phyloP scores from a whole-genome alignment of 2,797 vertebrate genomes.

The Rhynchotus rufescens region DNA sequence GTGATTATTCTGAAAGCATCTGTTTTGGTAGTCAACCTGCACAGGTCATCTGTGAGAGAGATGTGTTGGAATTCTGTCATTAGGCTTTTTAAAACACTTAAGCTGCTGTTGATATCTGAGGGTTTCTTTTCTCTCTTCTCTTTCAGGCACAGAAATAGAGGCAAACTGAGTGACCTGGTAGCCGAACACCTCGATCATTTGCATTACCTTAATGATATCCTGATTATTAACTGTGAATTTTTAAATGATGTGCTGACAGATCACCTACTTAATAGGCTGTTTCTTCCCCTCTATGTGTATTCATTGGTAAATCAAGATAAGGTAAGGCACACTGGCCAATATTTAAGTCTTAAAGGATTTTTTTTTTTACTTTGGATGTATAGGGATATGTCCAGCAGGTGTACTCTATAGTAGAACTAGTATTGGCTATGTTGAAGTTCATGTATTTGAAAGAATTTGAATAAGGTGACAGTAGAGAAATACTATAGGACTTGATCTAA shows the following conservation, averaged over 20 bases:
- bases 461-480: neutral
- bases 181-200: conserved; percentile 98
- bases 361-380: neutral
- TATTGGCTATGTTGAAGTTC: neutral
- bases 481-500: neutral
- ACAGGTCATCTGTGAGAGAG: neutral
- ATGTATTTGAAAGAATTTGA: neutral
- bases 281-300: conserved; percentile 96
- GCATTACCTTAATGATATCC: conserved; percentile 98
- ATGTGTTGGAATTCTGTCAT: neutral
- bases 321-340: conserved; percentile 66
- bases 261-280: conserved; percentile 96
- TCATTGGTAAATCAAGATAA: conserved; percentile 91
- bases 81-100: neutral
- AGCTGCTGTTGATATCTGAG: neutral
- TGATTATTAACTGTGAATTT: conserved; percentile 98
- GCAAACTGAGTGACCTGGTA: conserved; percentile 94
- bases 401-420: neutral
- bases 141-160: conserved; percentile 92
- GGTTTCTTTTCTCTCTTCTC: conserved; percentile 4
- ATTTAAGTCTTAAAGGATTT: neutral
- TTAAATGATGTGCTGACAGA: conserved; percentile 96
- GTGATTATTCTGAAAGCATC: neutral
- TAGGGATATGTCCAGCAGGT: neutral
- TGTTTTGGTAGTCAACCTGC: neutral